phyloP scores from a whole-genome alignment of 1,140 invertebrate genomes.

The Aradophagus sp. region DNA sequence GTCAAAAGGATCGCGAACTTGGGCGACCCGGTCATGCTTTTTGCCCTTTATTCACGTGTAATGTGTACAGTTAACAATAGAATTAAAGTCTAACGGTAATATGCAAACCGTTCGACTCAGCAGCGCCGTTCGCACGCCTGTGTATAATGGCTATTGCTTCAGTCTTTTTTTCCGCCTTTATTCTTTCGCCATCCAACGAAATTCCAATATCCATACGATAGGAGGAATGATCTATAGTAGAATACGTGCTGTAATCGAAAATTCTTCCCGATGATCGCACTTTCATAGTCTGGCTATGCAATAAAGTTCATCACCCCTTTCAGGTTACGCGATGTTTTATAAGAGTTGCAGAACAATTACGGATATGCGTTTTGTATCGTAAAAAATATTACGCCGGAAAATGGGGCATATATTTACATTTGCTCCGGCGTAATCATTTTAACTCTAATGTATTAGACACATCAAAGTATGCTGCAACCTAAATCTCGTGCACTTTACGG shows the following conservation, averaged over 20 bases:
- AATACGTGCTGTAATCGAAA: slow-evolving; percentile 56
- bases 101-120: slow-evolving; percentile 53
- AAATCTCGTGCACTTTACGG: no score
- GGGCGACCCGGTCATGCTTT: slow-evolving; percentile 3
- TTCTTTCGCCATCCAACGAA: slow-evolving; percentile 53
- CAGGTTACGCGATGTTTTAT: slow-evolving; percentile 28
- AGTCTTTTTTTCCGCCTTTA: slow-evolving; percentile 48
- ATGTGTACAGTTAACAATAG: slow-evolving; percentile 45
- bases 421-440: slow-evolving; percentile 17
- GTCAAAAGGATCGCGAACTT: slow-evolving; percentile 23
- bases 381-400: slow-evolving; percentile 25
- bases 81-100: slow-evolving; percentile 48
- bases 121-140: slow-evolving; percentile 49
- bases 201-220: slow-evolving; percentile 57
- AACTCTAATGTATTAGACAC: slow-evolving; percentile 21
- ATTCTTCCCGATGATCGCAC: slow-evolving; percentile 55
- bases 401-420: slow-evolving; percentile 27
- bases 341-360: slow-evolving; percentile 47
- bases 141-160: slow-evolving; percentile 51
- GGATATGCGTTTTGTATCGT: slow-evolving; percentile 32
- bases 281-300: slow-evolving; percentile 51
- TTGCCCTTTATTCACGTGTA: slow-evolving; percentile 30
- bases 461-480: slow-evolving; percentile 12
- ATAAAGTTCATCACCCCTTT: slow-evolving; percentile 43
- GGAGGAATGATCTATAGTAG: slow-evolving; percentile 45